Evolutionary conservation across 2,797 vertebrate genomes (phyloP), one percentile per base, ranked within the genome.

Genomic region (Schizothorax lantsangensis): DNA sequence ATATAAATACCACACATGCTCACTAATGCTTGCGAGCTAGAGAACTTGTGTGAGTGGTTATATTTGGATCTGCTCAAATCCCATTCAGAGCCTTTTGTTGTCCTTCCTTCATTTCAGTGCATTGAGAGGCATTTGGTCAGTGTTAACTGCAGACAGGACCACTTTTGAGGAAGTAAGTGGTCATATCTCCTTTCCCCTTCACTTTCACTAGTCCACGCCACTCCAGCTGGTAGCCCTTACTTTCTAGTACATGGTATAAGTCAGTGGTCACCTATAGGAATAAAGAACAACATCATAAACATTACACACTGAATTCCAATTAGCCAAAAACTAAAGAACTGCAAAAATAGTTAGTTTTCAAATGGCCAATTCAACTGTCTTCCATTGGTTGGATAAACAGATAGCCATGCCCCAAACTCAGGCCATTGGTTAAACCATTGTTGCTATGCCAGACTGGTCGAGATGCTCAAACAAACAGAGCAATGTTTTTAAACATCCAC

Each of bases 181-280:
- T 98, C 97, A 98, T 99, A 92, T 99, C 98, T 38, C 98, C 98
- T 91, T 99, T 99, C 88, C 98, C 98, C 93, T 99, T 99, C 92
- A 99, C 98, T 94, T 99, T 99, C 90, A 98, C 96, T 79, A 98
- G 92, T 66, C 98, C 98, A 80, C 98, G 95, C 88, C 95, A 97
- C 92, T 98, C 97, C 95, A 99, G 93, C 93, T 95, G 94, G 92
- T 99, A 99, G 90, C 97, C 97, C 84, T 97, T 97, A 93, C 95
- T 96, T 57, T 91, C 95, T 93, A 99, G 94, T 90, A 98, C 97
- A 90, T 97, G 97, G 94, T 98, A 96, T 87, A 99, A 93, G 92
- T 99, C 98, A 0, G 97, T 96, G 86, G 98, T 99, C 94, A 98
- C 98, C 98, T 99, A 89, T 59, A 85, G 88, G 57, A 92, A 74